Base-by-base conservation (phyloP, 2,888 invertebrate species). In the Petrophora chlorosata region DNA sequence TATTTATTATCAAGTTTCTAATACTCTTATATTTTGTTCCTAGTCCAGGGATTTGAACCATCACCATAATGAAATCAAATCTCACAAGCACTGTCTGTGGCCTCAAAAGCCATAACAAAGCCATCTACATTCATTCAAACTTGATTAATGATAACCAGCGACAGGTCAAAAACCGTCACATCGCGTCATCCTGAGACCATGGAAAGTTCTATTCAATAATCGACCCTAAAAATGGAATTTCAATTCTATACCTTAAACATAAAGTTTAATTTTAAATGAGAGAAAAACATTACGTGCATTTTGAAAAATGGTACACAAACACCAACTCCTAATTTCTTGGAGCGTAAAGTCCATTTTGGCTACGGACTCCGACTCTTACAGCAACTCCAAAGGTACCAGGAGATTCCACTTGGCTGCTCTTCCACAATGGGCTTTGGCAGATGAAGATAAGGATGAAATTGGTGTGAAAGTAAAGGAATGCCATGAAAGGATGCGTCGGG, bases 201-300 rank as follows among this genome's bases (percentile, higher is more conserved):
- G 75, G 73, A 83, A 79, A 71, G 72, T 72, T 70, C 79, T 79
- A 79, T 83, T 81, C 82, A 83, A 81, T 77, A 73, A 71, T 61
- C 59, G 58, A 65, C 59, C 57, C 8, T 30, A 7, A 9, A 9
- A 0, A 41, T 5, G 15, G 4, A 25, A 22, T 38, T 30, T 35
- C 4, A 26, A 38, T 34, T 16, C 32, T 48, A 41, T 2, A 3
- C 0, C 0, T 2, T 5, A 1, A 0, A 0, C n/a, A 29, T 44
- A 47, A 25, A 49, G 49, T 41, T 14, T 19, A 34, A n/a, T 29
- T 39, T 43, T 19, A 14, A 14, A 13, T 22, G 26, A 23, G n/a
- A 35, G 22, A 15, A 32, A 15, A 7, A 33, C 7, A 10, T 36
- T 7, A 25, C 29, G 26, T 36, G 35, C 41, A 40, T 23, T 29